Conservation (phyloP, 2,888 invertebrate species). For the Glyphotaelius pellucidus region DNA sequence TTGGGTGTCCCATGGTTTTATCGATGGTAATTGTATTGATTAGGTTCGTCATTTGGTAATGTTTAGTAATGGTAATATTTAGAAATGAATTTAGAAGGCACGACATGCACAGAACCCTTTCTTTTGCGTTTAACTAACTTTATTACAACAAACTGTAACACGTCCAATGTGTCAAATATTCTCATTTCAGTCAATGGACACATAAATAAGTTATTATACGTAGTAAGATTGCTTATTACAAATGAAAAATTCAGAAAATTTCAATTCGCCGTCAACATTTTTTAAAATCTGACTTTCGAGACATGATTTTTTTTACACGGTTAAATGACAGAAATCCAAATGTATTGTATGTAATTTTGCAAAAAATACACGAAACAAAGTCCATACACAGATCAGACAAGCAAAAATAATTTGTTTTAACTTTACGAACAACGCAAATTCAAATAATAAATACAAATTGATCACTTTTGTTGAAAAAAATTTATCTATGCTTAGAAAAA, state of each 20-base stretch:
- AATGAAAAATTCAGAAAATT: background rate
- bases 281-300: background rate
- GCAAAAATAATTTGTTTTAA: background rate
- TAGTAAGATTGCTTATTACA: background rate
- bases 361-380: conserved; percentile 2
- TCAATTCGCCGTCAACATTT: background rate
- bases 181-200: background rate
- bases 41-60: background rate
- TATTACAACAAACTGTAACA: background rate
- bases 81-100: conserved; percentile 2
- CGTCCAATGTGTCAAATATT: background rate
- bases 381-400: background rate
- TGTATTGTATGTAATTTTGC: background rate
- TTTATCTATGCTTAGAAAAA: background rate
- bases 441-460: background rate
- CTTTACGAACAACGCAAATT: background rate
- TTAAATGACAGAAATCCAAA: background rate
- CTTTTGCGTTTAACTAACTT: background rate
- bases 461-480: background rate
- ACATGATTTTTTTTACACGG: background rate
- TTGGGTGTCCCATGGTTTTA: background rate
- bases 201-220: background rate
- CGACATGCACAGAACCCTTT: conserved; percentile 2
- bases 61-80: background rate
- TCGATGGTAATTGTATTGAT: background rate